These are phyloP conservation scores for Calidris pygmaea DNA, from an alignment of 2,113 vertebrate species.

Conservation along the genomic window DNA sequence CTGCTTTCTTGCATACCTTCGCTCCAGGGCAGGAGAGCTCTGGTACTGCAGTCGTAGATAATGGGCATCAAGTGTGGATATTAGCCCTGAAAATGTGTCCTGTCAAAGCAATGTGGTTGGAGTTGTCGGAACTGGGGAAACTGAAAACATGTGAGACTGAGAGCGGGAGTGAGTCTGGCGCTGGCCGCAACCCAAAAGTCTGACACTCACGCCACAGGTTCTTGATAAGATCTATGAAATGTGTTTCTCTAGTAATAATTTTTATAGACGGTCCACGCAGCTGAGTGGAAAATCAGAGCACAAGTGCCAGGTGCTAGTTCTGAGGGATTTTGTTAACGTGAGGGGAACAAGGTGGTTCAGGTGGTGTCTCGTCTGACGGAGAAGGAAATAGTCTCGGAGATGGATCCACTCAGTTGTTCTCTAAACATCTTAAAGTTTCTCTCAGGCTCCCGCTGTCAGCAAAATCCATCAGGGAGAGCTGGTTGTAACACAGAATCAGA, in stretches of 20 bases:
- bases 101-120: background rate
- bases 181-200: background rate
- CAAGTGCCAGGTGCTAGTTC: background rate
- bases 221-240: background rate
- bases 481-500: background rate
- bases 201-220: background rate
- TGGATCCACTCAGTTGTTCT: background rate
- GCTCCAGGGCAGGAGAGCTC: fast-evolving
- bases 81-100: background rate
- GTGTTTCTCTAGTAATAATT: background rate
- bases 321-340: background rate
- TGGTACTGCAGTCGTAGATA: background rate
- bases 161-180: background rate
- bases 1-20: background rate
- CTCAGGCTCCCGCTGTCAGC: background rate
- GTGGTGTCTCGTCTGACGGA: background rate
- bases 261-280: background rate
- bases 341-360: background rate
- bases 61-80: fast-evolving
- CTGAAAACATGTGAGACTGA: background rate
- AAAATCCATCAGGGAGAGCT: background rate
- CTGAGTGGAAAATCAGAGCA: background rate
- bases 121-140: background rate
- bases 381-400: background rate
- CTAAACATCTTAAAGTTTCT: background rate